Percentiles rank a stretch among this genome's conserved stretches.
phyloP scores from a whole-genome alignment of 2,888 invertebrate genomes.

The Chalcis sispes region DNA sequence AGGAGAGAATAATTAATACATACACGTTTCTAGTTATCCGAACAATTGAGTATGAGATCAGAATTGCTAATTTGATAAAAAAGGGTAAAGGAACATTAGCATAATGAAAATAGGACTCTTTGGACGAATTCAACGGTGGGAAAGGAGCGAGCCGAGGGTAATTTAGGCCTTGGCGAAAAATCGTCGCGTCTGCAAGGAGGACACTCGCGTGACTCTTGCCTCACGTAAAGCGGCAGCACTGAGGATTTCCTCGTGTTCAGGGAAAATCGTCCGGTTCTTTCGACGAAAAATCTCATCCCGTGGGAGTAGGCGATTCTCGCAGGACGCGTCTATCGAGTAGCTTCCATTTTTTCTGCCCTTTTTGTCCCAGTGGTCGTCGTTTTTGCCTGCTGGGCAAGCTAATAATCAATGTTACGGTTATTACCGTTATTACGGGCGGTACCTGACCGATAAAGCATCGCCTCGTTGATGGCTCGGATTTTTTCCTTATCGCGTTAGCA shows the following conservation, averaged over 20 bases:
- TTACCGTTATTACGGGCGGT: slow-evolving; percentile 62
- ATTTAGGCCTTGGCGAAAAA: slow-evolving; percentile 38
- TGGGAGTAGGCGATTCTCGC: slow-evolving; percentile 43
- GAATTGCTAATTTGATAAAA: slow-evolving; percentile 45
- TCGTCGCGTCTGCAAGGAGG: slow-evolving; percentile 1
- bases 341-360: slow-evolving; percentile 16
- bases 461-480: slow-evolving; percentile 19
- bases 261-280: slow-evolving; percentile 30
- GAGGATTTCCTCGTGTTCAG: slow-evolving; percentile 21
- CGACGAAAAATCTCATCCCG: slow-evolving; percentile 45
- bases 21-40: slow-evolving; percentile 31
- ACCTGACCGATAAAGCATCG: neutral
- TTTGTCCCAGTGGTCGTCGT: neutral
- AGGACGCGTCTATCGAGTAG: slow-evolving; percentile 33
- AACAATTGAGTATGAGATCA: slow-evolving; percentile 25
- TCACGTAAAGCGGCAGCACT: neutral
- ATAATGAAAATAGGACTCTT: slow-evolving; percentile 39
- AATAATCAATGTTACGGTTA: slow-evolving; percentile 70
- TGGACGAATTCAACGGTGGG: neutral
- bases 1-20: too few species aligned
- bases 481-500: too few species aligned
- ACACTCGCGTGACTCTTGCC: neutral
- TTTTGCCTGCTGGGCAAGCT: slow-evolving; percentile 54
- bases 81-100: slow-evolving; percentile 38
- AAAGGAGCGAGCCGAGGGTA: slow-evolving; percentile 1